Evolutionary conservation across 2,113 vertebrate species (phyloP).

Genomic region (Steatornis caripensis): DNA sequence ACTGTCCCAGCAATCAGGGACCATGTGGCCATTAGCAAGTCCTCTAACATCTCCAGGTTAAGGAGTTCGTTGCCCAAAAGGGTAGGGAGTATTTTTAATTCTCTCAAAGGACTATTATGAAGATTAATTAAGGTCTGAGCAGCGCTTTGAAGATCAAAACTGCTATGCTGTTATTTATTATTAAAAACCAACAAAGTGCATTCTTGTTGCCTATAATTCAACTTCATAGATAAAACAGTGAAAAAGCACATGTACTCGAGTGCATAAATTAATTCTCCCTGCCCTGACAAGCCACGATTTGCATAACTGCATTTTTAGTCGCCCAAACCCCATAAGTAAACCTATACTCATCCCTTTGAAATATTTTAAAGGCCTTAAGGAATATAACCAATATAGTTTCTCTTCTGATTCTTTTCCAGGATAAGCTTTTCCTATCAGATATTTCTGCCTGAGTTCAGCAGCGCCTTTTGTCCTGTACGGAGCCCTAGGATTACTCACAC

Average conservation of each 20-base stretch:
- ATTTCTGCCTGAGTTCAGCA: neutral
- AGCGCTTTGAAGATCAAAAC: slow-evolving; percentile 58
- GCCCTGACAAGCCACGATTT: slow-evolving; percentile 20
- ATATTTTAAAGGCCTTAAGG: slow-evolving; percentile 26
- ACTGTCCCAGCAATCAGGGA: neutral
- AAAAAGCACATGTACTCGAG: neutral
- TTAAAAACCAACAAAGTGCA: slow-evolving; percentile 54
- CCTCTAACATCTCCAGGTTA: neutral
- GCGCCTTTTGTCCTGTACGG: neutral
- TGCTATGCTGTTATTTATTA: slow-evolving; percentile 45
- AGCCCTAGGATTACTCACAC: neutral
- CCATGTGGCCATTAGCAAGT: neutral
- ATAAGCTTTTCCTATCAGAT: slow-evolving; percentile 42
- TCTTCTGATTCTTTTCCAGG: slow-evolving; percentile 38
- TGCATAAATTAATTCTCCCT: neutral
- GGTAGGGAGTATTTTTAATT: neutral
- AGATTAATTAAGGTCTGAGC: slow-evolving; percentile 57
- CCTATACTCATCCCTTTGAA: slow-evolving; percentile 23
- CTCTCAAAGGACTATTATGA: slow-evolving; percentile 19
- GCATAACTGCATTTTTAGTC: slow-evolving; percentile 16
- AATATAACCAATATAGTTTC: neutral
- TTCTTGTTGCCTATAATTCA: slow-evolving; percentile 30
- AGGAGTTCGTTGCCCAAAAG: neutral
- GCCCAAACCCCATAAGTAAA: neutral
- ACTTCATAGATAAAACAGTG: slow-evolving; percentile 6